These are phyloP conservation scores for Spisula solida DNA, from an alignment of 2,888 invertebrate species.

Conservation along the genomic window DNA sequence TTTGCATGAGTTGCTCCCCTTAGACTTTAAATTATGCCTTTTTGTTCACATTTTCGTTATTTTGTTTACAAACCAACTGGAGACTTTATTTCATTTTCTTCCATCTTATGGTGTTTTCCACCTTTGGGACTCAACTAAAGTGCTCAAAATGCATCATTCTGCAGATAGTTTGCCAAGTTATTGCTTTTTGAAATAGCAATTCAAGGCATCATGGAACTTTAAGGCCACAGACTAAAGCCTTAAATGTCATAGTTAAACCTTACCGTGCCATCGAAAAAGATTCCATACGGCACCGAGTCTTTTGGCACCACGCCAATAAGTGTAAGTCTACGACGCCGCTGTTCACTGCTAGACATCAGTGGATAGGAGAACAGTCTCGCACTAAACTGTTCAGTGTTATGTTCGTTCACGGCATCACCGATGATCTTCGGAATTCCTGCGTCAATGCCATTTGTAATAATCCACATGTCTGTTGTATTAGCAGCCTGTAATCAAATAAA, in stretches of 20 bases:
- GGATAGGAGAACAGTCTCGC: conserved; percentile 63
- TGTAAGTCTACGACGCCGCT: conserved; percentile 76
- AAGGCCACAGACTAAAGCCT: neutral
- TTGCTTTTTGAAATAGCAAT: too few species aligned
- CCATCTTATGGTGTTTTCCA: too few species aligned
- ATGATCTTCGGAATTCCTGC: conserved; percentile 84
- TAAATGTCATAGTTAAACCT: conserved; percentile 36
- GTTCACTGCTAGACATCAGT: conserved; percentile 56
- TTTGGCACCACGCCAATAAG: conserved; percentile 83
- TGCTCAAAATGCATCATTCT: too few species aligned
- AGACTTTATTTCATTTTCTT: too few species aligned
- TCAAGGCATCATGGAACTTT: too few species aligned
- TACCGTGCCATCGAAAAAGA: conserved; percentile 76
- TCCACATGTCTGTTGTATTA: conserved; percentile 87
- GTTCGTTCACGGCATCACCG: conserved; percentile 86
- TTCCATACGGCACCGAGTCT: conserved; percentile 75
- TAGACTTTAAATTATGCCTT: too few species aligned
- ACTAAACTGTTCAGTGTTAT: conserved; percentile 78
- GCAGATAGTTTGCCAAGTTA: too few species aligned
- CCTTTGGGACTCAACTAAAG: too few species aligned
- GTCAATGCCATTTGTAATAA: conserved; percentile 86
- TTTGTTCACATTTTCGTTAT: too few species aligned
- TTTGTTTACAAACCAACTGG: too few species aligned
- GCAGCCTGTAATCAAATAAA: conserved; percentile 82
- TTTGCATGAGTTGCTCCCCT: too few species aligned